phyloP scores from a whole-genome alignment of 2,888 invertebrate genomes.

The Cheiracanthium punctorium region DNA sequence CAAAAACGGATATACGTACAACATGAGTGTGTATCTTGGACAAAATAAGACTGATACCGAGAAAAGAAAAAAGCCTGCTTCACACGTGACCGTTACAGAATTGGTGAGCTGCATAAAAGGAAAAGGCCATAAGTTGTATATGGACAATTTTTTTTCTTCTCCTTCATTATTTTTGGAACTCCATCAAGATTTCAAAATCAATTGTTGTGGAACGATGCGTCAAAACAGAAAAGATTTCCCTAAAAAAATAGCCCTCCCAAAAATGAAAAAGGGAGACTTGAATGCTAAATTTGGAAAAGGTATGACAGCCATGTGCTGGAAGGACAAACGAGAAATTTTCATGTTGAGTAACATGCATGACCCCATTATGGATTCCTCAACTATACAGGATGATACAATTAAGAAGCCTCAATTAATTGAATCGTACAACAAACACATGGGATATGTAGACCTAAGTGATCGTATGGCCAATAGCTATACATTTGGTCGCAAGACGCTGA shows the following conservation, averaged over 20 bases:
- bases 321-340: slow-evolving; percentile 15
- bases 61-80: not conserved
- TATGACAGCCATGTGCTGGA: slow-evolving; percentile 15
- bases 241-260: not conserved
- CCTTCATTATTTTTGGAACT: slow-evolving; percentile 12
- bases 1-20: slow-evolving; percentile 7
- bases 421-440: slow-evolving; percentile 27
- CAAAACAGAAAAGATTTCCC: slow-evolving; percentile 23
- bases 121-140: slow-evolving; percentile 32
- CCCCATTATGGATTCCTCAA: too few relatives aligned
- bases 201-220: slow-evolving; percentile 15
- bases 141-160: slow-evolving; percentile 31
- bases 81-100: not conserved
- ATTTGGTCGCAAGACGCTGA: slow-evolving; percentile 16
- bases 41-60: slow-evolving; percentile 8
- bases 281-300: not conserved
- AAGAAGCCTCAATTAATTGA: not conserved
- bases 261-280: not conserved
- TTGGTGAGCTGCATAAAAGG: not conserved
- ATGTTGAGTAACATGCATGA: slow-evolving; percentile 21
- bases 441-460: slow-evolving; percentile 29
- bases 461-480: slow-evolving; percentile 30
- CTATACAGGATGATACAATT: not conserved
- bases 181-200: not conserved
- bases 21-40: slow-evolving; percentile 33